Evolutionary conservation across 1,140 invertebrate species (phyloP), one percentile per base, ranked within the genome.

Genomic region (Gryllus bimaculatus): DNA sequence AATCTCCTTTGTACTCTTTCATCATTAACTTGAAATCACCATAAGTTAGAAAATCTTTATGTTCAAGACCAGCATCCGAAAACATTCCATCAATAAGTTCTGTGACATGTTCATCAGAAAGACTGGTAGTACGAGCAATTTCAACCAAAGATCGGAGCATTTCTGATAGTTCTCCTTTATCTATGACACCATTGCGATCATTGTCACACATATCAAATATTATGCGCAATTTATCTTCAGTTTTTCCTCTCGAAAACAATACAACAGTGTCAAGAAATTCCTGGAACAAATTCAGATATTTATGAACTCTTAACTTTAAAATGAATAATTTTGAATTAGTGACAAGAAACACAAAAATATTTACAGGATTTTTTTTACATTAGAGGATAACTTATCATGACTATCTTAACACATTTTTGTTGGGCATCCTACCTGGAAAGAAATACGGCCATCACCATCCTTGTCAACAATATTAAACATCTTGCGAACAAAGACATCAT

Each of bases 381-480:
- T 39, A 39, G 26, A 39, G 26, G 26, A 39, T 39, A 39, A 39
- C 26, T 39, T 39, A 3, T 3, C 54, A 66, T 66, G 7, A 66
- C 54, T 66, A 66, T 7, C 54, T 66, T 0, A 39, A 39, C 1
- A 39, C 26, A 39, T 39, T 39, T 39, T 39, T 39, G 5, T 39
- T 39, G 26, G 8, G 74, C 49, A 54, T 48, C 20, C 8, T 79
- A 79, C 79, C 79, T 79, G 80, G 82, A 20, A 99, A 12, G 96
- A 98, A 83, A 99, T 98, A 82, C 95, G 89, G 0, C 97, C 96
- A 85, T 98, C 96, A 75, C 95, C 90, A 85, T 98, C 96, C 83
- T 98, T 98, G 85, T 99, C 97, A 0, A 99, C 96, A 82, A 99
- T 96, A 82, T 97, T 97, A 85, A 99, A 99, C 97, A 99, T 99